phyloP scores from a whole-genome alignment of 1,140 invertebrate species.

The Neuroterus valhalla region DNA sequence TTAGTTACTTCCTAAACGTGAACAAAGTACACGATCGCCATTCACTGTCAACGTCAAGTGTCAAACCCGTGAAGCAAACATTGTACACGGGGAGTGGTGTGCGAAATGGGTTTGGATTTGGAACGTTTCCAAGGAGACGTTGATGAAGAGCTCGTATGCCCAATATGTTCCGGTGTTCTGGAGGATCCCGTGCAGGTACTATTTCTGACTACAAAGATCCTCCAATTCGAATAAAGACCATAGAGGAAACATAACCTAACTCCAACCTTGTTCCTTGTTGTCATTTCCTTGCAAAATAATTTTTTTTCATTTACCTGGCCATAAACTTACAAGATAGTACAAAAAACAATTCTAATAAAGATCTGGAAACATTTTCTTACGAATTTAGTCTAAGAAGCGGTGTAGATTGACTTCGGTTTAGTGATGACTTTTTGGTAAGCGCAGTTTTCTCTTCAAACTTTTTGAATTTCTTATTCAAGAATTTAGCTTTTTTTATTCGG shows the following conservation, averaged over 20 bases:
- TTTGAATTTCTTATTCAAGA: too few relatives aligned
- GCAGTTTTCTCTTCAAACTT: too few relatives aligned
- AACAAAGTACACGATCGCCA: neutral
- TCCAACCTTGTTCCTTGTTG: neutral
- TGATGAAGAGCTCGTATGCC: conserved; percentile 93
- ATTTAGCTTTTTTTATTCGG: too few relatives aligned
- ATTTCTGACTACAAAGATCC: neutral
- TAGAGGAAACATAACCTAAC: conserved; percentile 3
- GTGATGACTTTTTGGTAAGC: too few relatives aligned
- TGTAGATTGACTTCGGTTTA: too few relatives aligned
- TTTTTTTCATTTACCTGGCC: conserved; percentile 22
- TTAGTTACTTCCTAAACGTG: neutral
- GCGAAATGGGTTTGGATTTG: conserved; percentile 90
- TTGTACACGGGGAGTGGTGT: neutral
- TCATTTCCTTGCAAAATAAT: conserved; percentile 1
- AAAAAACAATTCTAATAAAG: neutral
- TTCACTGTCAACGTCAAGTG: too few relatives aligned
- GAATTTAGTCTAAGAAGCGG: neutral
- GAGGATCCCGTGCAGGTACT: conserved; percentile 92
- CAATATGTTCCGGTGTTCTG: conserved; percentile 92
- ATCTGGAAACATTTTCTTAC: neutral
- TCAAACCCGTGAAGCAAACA: too few relatives aligned
- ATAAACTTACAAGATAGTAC: conserved; percentile 14
- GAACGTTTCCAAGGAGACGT: conserved; percentile 92
- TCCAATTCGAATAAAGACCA: neutral